Evolutionary conservation across 2,797 vertebrate species (phyloP), one percentile per base, ranked within the genome.

Genomic region (Falco peregrinus): DNA sequence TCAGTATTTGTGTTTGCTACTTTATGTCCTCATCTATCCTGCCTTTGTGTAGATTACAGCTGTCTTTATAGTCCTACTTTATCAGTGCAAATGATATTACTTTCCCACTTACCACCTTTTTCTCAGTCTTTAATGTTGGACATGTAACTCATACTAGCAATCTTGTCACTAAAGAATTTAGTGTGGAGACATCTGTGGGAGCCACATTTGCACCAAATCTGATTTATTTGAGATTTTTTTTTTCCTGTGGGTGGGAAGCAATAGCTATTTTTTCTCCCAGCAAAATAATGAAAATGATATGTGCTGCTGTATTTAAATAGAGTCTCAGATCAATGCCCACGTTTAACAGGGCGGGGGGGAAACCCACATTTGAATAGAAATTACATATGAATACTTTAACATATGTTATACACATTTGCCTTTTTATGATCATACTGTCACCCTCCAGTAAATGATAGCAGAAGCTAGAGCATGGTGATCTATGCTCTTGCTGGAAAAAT

Each of bases 91-190:
- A 87, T 53, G 24, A 76, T 56, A 85, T 70, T 86, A 64, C 22
- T 83, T 94, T 86, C 51, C 43, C 37, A 45, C 45, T 93, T 84
- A 73, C 37, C 39, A 39, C 11, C 31, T 87, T 92, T 95, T 89
- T 48, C 51, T 92, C 43, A 35, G 13, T 90, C 13, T 84, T 65
- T 76, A 79, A 84, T 82, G 60, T 8, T 69, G 56, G 53, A 59
- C 67, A 37, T 53, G 35, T 89, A 89, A 90, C n/a, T 94, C 67
- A 84, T 70, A 48, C 43, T 51, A 70, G 78, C 28, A 89, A 53
- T 35, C 33, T 77, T 95, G 85, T 94, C 91, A 74, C 68, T 83
- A 41, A 90, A 83, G 43, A 85, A 95, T 92, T 92, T 83, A 94
- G 12, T 74, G 48, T 10, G 10, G 31, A 48, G 48, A 18, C 70